Conservation (phyloP, 1,140 invertebrate genomes). For the Formica selysi region DNA sequence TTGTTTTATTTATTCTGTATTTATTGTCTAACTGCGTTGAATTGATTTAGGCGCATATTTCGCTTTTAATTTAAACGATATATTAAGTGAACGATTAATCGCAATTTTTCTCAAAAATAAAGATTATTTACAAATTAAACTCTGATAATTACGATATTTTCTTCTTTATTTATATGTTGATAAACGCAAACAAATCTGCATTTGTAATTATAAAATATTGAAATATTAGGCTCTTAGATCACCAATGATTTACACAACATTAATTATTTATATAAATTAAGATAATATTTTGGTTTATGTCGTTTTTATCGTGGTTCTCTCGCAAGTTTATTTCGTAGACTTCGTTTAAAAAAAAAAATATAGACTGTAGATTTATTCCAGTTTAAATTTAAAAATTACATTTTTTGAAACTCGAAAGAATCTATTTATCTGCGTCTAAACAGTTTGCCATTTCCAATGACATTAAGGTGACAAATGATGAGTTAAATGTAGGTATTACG, state of each 20-base stretch:
- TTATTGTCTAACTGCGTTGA: not conserved
- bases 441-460: not conserved
- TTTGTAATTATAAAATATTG: not conserved
- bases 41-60: not conserved
- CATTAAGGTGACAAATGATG: conserved; percentile 29
- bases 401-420: not conserved
- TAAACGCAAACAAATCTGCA: not conserved
- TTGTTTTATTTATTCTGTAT: not conserved
- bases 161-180: not conserved
- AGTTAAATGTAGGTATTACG: conserved; percentile 67
- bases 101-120: not conserved
- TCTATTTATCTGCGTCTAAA: not conserved
- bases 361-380: not conserved
- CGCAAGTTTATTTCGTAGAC: not conserved
- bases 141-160: not conserved
- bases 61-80: not conserved
- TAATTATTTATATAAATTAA: not conserved
- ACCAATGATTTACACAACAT: not conserved
- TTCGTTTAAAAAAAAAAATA: not conserved
- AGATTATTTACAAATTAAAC: not conserved
- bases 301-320: not conserved
- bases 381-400: conserved; percentile 8
- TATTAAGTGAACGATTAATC: not conserved
- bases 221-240: not conserved
- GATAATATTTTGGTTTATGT: not conserved